Evolutionary conservation across 2,797 vertebrate genomes (phyloP).

Genomic region (Lepilemur ruficaudatus): DNA sequence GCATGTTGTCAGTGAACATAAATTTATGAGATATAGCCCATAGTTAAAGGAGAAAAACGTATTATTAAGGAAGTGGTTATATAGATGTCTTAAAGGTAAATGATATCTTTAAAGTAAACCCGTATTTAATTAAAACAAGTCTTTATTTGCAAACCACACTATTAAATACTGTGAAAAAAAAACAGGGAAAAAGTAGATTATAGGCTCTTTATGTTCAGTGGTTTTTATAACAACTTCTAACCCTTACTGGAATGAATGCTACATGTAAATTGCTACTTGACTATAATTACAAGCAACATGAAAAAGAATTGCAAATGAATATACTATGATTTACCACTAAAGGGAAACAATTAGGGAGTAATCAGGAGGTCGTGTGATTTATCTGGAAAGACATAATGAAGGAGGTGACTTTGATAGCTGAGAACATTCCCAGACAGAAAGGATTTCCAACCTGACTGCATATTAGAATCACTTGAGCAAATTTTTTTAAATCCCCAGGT

Average conservation of each 20-base stretch:
- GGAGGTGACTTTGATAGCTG: not conserved
- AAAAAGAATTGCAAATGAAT: conserved; percentile 30
- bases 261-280: conserved; percentile 41
- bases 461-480: not conserved
- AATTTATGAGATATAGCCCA: not conserved
- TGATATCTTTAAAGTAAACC: conserved; percentile 44
- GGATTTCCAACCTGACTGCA: not conserved
- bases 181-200: conserved; percentile 1
- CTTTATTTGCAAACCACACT: conserved; percentile 23
- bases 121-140: conserved; percentile 58
- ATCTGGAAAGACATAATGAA: not conserved
- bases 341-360: conserved; percentile 5
- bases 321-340: not conserved
- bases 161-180: conserved; percentile 30
- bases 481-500: not conserved
- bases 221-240: conserved; percentile 49
- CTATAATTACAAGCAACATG: conserved; percentile 38
- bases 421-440: not conserved
- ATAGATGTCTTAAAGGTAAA: conserved; percentile 45
- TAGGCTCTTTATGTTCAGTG: not conserved
- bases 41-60: conserved; percentile 29
- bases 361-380: conserved; percentile 22
- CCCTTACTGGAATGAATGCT: not conserved
- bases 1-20: not conserved
- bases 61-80: conserved; percentile 48